A percentile compares a stretch with the other conserved stretches of the same genome.
These are phyloP conservation scores for Aphelinus atriplicis DNA, from an alignment of 1,140 invertebrate genomes.

Conservation along the genomic window DNA sequence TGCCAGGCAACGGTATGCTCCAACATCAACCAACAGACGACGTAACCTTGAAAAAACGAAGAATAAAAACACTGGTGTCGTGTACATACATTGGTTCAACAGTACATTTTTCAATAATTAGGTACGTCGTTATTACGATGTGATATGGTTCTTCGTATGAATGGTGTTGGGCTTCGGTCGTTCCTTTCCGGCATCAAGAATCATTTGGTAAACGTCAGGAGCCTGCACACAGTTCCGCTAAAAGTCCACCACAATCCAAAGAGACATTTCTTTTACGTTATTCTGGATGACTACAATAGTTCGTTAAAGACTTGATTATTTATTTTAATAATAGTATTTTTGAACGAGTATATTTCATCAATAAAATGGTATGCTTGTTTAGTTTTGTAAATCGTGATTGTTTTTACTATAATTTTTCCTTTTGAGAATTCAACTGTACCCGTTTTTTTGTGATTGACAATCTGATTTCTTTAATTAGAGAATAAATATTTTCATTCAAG, in stretches of 20 bases:
- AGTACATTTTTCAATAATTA: no score
- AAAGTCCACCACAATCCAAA: conserved; percentile 3
- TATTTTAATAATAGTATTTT: neutral
- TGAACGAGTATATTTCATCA: neutral
- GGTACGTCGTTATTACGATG: no score
- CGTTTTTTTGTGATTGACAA: neutral
- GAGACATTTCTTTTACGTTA: conserved; percentile 4
- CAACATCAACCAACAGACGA: neutral
- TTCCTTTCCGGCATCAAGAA: neutral
- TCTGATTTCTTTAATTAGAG: neutral
- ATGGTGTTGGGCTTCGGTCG: neutral
- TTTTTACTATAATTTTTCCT: no score
- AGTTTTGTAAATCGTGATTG: neutral
- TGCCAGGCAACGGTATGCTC: neutral
- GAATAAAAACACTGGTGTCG: neutral
- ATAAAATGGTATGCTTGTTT: neutral
- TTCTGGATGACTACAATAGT: conserved; percentile 13
- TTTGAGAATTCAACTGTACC: no score
- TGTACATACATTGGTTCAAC: neutral
- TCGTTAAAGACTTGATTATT: conserved; percentile 24
- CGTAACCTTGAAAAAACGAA: neutral
- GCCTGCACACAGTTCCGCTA: neutral
- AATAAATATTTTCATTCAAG: neutral
- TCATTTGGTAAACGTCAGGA: neutral
- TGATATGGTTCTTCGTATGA: neutral